Percentiles rank a stretch among this genome's conserved stretches.
phyloP scores from a whole-genome alignment of 2,888 invertebrate species.

The Epirrhoe alternata region DNA sequence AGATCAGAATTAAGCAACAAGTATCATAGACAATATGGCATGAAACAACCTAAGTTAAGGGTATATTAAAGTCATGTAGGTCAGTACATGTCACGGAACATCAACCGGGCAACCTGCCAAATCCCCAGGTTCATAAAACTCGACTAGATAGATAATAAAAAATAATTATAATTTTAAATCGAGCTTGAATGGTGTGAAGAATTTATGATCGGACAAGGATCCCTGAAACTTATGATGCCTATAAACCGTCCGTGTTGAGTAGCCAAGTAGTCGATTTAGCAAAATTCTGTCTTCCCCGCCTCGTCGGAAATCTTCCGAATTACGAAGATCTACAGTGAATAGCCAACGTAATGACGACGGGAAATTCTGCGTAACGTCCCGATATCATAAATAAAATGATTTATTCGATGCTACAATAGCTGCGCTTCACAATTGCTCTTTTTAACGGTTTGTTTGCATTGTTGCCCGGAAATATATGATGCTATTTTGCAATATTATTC shows the following conservation, averaged over 20 bases:
- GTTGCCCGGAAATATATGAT: constrained; percentile 33
- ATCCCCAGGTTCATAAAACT: constrained; percentile 24
- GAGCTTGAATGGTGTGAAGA: constrained; percentile 55
- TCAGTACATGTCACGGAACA: constrained; percentile 37
- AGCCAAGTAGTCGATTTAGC: constrained; percentile 67
- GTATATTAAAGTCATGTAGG: constrained; percentile 3
- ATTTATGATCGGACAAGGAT: constrained; percentile 74
- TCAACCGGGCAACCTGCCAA: constrained; percentile 23
- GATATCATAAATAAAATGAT: constrained; percentile 66
- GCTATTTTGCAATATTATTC: constrained; percentile 34
- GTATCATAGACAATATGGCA: constrained; percentile 2
- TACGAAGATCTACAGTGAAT: constrained; percentile 73
- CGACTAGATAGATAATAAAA: constrained; percentile 40
- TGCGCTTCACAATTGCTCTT: constrained; percentile 38
- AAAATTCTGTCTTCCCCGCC: constrained; percentile 62
- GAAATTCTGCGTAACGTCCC: constrained; percentile 63
- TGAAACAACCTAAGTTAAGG: not conserved
- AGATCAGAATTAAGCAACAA: not conserved
- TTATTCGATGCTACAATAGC: constrained; percentile 57
- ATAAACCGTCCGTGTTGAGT: constrained; percentile 75
- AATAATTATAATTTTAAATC: constrained; percentile 48
- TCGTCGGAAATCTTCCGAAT: constrained; percentile 72
- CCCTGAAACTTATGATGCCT: constrained; percentile 75
- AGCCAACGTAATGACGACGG: constrained; percentile 67
- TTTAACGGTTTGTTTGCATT: constrained; percentile 39